These are phyloP conservation scores for Aspidiotus rigidus DNA, from an alignment of 2,888 invertebrate genomes.

Conservation along the genomic window DNA sequence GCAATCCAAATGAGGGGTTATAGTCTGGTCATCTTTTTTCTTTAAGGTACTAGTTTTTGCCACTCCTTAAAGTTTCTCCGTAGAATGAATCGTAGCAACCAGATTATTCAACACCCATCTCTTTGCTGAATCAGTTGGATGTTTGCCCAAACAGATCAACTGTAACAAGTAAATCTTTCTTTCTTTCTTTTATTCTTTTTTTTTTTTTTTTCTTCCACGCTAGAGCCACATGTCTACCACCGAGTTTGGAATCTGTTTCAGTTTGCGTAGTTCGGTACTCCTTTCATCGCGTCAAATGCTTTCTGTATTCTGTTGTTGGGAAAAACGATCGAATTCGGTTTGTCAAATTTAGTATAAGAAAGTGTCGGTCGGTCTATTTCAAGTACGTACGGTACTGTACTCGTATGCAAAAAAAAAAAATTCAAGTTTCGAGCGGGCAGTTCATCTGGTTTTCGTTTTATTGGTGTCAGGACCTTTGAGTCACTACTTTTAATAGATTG, in stretches of 20 bases:
- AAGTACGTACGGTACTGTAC: too few relatives aligned
- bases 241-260: conserved; percentile 26
- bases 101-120: conserved; percentile 34
- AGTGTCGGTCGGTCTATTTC: neutral
- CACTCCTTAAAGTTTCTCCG: conserved; percentile 17
- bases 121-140: conserved; percentile 30
- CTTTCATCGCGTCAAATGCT: conserved; percentile 6
- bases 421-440: too few relatives aligned
- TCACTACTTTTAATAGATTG: too few relatives aligned
- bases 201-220: neutral
- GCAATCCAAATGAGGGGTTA: too few relatives aligned
- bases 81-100: conserved; percentile 17
- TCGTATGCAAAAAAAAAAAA: too few relatives aligned
- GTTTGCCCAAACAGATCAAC: conserved; percentile 32
- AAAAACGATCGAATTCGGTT: conserved; percentile 9
- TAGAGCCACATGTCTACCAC: conserved; percentile 25
- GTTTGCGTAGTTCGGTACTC: conserved; percentile 31
- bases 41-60: neutral
- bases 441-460: too few relatives aligned
- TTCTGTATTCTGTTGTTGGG: neutral
- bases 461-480: too few relatives aligned
- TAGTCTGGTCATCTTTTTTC: too few relatives aligned
- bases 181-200: neutral
- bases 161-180: conserved; percentile 19
- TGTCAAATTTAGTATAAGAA: conserved; percentile 19